Base-by-base conservation (phyloP, 2,113 vertebrate genomes). In the Perognathus longimembris region DNA sequence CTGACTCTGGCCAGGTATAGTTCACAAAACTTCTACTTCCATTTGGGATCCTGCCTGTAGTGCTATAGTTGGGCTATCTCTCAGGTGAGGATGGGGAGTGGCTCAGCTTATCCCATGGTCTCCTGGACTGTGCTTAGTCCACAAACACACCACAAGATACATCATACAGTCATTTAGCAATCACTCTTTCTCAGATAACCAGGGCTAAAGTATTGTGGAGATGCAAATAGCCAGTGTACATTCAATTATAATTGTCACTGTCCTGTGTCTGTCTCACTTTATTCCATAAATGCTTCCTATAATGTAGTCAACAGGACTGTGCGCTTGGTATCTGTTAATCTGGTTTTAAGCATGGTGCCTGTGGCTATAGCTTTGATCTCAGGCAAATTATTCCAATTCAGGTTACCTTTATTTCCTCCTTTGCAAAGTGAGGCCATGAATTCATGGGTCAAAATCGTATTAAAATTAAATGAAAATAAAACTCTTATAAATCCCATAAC, bases 391-490 rank as follows among this genome's bases (percentile, higher is more conserved):
- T 81, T 81, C n/a, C 87, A 77, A 45, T 66, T 84, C 11, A 20
- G 18, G 38, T 8, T 73, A 18, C 21, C 18, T 87, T 71, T 67
- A 86, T 70, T 61, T 92, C 63, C 21, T 95, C 4, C 21, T 1
- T 42, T 89, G 22, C 45, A 59, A 83, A 89, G 40, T n/a, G 12
- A 8, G 8, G 11, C 28, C 50, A 54, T 57, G 1, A 32, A 17
- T 64, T 61, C 14, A 59, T 40, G 38, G 5, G 21, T 32, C 21
- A 73, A 71, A 50, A 28, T 88, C 2, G 63, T 77, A 22, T 91
- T 89, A 28, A 83, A 69, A 40, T 86, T 45, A 71, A 61, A 84
- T 75, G 22, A 76, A 73, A 85, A 88, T 75, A 85, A 78, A 64
- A 54, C 24, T 9, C 11, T 36, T 6, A 14, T 11, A 54, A 80